Percentiles rank a stretch among this genome's conserved stretches.
These are phyloP conservation scores for Nomada ferruginata DNA, from an alignment of 2,888 invertebrate genomes.

Conservation along the genomic window DNA sequence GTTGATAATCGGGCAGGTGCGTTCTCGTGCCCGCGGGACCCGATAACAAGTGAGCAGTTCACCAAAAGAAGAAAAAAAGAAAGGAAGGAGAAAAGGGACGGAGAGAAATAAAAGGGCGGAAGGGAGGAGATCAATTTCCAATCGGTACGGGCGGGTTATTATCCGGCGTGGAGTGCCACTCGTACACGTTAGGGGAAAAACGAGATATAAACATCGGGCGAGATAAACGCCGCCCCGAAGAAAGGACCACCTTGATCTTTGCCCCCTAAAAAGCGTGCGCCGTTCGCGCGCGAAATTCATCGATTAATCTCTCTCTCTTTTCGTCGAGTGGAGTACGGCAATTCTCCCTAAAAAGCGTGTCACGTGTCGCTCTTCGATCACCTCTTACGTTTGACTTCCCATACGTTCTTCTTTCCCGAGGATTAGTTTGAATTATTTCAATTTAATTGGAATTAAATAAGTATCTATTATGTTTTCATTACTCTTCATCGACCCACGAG, in stretches of 20 bases:
- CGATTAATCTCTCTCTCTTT: slow-evolving; percentile 42
- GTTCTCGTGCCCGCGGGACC: slow-evolving; percentile 40
- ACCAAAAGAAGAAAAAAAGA: slow-evolving; percentile 16
- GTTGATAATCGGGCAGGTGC: slow-evolving; percentile 38
- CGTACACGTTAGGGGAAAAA: slow-evolving; percentile 22
- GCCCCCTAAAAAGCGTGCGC: slow-evolving; percentile 33
- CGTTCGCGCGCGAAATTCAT: slow-evolving; percentile 58
- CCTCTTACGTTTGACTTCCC: neutral
- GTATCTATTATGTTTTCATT: too few species aligned
- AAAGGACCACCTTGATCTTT: slow-evolving; percentile 41
- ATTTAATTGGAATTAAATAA: too few species aligned
- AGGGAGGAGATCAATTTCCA: slow-evolving; percentile 55
- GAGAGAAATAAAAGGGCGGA: slow-evolving; percentile 37
- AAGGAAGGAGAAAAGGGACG: neutral
- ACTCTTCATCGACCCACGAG: too few species aligned
- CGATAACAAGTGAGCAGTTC: slow-evolving; percentile 53
- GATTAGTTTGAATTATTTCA: too few species aligned
- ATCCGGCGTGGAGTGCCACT: slow-evolving; percentile 61
- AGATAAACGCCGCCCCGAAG: slow-evolving; percentile 35
- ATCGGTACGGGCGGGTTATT: slow-evolving; percentile 61
- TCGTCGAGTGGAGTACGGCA: neutral
- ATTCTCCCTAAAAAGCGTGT: neutral
- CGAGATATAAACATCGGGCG: slow-evolving; percentile 45
- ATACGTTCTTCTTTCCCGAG: too few species aligned
- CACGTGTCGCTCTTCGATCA: slow-evolving; percentile 6